Conservation (phyloP, 2,797 vertebrate genomes). For the Tympanoctomys barrerae region DNA sequence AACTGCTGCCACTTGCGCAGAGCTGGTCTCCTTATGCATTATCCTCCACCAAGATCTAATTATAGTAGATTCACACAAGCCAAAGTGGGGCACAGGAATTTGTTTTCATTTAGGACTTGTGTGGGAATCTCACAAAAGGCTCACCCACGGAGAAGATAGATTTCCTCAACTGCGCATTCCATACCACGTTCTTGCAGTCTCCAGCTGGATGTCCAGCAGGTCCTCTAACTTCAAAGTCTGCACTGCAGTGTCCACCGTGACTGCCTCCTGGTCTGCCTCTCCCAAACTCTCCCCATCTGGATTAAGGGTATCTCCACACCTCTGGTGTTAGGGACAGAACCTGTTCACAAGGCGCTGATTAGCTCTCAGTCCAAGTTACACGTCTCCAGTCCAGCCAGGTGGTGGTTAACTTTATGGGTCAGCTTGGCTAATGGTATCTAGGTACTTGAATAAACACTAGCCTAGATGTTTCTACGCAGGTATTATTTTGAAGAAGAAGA, state of each 20-base stretch:
- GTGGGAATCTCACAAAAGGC: background rate
- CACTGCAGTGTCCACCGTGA: background rate
- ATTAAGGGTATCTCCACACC: background rate
- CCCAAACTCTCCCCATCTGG: background rate
- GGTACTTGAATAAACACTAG: background rate
- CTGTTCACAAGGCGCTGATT: background rate
- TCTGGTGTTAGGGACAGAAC: background rate
- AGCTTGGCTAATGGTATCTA: background rate
- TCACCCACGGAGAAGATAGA: background rate
- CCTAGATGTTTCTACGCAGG: background rate
- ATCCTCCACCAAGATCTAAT: background rate
- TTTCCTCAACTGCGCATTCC: too few species aligned
- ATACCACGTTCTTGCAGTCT: background rate
- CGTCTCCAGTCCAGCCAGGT: background rate
- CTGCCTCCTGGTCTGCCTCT: background rate
- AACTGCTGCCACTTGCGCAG: background rate
- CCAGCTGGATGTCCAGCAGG: background rate
- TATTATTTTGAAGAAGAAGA: background rate
- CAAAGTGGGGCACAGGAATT: conserved; percentile 19
- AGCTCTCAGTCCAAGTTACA: background rate
- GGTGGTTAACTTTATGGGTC: background rate
- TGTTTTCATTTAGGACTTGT: background rate
- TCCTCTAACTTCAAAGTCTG: background rate
- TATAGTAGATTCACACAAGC: background rate
- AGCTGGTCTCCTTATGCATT: background rate